Evolutionary conservation across 2,888 invertebrate species (phyloP).

Genomic region (Euclidia mi): DNA sequence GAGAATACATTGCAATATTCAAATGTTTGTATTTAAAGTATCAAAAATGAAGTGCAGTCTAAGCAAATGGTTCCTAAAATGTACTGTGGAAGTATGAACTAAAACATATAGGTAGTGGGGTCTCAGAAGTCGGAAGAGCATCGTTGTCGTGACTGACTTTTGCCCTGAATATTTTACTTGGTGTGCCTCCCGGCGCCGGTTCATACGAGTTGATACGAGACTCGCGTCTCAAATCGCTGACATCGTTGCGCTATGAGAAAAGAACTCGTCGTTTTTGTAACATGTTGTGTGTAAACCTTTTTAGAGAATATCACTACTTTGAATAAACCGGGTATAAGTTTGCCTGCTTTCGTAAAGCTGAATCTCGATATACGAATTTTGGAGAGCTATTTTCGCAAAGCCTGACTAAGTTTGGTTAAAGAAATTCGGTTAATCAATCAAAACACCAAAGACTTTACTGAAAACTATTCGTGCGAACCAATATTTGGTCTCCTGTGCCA

Average conservation of each 20-base stretch:
- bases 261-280: slow-evolving; percentile 48
- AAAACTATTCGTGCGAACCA: no score
- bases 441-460: no score
- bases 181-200: slow-evolving; percentile 74
- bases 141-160: slow-evolving; percentile 85
- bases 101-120: slow-evolving; percentile 59
- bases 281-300: slow-evolving; percentile 30
- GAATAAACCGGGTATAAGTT: slow-evolving; percentile 16
- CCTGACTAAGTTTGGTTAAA: slow-evolving; percentile 31
- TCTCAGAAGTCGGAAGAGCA: slow-evolving; percentile 68
- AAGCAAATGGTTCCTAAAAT: no score
- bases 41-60: no score
- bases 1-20: no score
- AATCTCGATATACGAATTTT: slow-evolving; percentile 7
- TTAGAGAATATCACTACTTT: slow-evolving; percentile 34
- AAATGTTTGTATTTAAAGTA: no score
- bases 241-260: slow-evolving; percentile 48
- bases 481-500: no score
- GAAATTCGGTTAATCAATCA: no score
- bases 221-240: slow-evolving; percentile 71
- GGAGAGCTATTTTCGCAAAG: neutral
- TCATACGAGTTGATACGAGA: slow-evolving; percentile 68
- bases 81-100: slow-evolving; percentile 9
- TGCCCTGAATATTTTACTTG: slow-evolving; percentile 86
- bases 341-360: slow-evolving; percentile 8